Base-by-base conservation (phyloP, 2,888 invertebrate genomes). In the Brachyptera risi region DNA sequence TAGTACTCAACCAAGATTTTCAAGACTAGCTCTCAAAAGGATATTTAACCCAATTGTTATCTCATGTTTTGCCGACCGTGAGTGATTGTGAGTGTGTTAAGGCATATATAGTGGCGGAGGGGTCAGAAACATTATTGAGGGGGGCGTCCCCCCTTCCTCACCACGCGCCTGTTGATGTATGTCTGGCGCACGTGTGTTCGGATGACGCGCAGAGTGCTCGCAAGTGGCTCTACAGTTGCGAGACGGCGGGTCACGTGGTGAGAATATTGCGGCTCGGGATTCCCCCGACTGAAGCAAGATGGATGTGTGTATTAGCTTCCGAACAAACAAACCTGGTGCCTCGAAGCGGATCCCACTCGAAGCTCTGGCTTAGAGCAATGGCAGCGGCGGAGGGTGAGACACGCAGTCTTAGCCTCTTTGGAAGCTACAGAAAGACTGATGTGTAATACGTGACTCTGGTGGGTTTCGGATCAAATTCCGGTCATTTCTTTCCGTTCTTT, bases 361-460 rank as follows among this genome's bases (percentile, higher is more conserved):
- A 35, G 9, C 4, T 40, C 40, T 40, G 3, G 3, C 44, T 11
- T 11, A 11, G 31, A 31, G 31, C 13, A n/a, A 21, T 21, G 19
- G 44, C 19, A 3, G 44, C 19, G 19, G 19, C 15, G 44, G 40
- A 40, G 40, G 40, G 7, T 7, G 40, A 15, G 17, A n/a, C n/a
- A n/a, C n/a, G n/a, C n/a, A n/a, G 35, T 35, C 35, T 38, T 38
- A 38, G 15, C 40, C 40, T n/a, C 15, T n/a, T 7, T 40, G 47
- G 47, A 47, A 47, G 47, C 47, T 47, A 47, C 23, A 24, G 50
- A 59, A 60, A 60, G 60, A 60, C 60, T 60, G 60, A 60, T 60
- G 60, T 27, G 44, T 21, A 31, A 44, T 38, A 60, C 60, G 56
- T 60, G 60, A 60, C 51, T 17, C 17, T 35, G 42, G 26, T 51